phyloP scores from a whole-genome alignment of 92 coral and sea anemone genomes.

The Desmophyllum pertusum region DNA sequence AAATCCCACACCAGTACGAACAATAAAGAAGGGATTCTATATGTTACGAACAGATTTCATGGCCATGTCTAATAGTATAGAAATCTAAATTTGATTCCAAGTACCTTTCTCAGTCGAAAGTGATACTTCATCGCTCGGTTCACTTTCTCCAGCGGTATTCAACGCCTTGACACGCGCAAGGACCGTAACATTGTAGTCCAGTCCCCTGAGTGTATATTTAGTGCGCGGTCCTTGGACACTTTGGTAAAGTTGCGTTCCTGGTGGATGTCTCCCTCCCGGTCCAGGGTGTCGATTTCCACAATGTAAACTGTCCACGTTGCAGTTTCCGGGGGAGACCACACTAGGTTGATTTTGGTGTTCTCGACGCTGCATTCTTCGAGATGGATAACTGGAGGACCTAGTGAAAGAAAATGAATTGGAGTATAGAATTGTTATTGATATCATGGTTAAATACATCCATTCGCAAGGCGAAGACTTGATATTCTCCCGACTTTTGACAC shows the following conservation, averaged over 20 bases:
- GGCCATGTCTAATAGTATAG: not conserved
- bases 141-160: constrained; percentile 87
- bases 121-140: constrained; percentile 85
- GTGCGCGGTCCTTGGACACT: constrained; percentile 88
- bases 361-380: constrained; percentile 88
- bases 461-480: no score
- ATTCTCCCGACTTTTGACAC: no score
- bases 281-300: constrained; percentile 74
- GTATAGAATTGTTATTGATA: no score
- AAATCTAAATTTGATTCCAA: not conserved
- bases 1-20: no score
- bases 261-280: constrained; percentile 87
- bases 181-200: constrained; percentile 82
- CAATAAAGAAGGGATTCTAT: no score
- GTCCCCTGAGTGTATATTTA: constrained; percentile 78
- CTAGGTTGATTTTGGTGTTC: constrained; percentile 81
- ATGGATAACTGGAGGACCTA: constrained; percentile 70
- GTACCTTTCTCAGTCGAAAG: constrained; percentile 83
- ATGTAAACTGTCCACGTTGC: constrained; percentile 85
- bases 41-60: not conserved
- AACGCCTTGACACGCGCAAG: constrained; percentile 82
- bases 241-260: constrained; percentile 77
- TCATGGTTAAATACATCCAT: no score
- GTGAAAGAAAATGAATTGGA: not conserved
- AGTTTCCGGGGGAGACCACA: constrained; percentile 80